Evolutionary conservation across 2,797 vertebrate genomes (phyloP).

Genomic region (Sebastiscus tertius): DNA sequence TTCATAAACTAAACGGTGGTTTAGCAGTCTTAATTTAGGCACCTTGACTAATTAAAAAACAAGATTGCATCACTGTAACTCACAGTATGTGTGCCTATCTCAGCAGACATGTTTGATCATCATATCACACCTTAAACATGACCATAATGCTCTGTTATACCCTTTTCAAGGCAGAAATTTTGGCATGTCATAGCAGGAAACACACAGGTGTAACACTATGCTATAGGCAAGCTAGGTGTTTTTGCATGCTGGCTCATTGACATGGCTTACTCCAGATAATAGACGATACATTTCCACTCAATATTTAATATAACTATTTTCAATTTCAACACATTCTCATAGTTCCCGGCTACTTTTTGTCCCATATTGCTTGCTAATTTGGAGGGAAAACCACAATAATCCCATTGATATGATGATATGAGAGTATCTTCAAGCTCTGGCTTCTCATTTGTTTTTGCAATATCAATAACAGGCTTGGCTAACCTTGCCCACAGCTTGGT

Average conservation of each 20-base stretch:
- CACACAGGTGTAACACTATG: not conserved
- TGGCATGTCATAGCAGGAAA: not conserved
- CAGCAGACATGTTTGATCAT: not conserved
- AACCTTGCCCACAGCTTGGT: not conserved
- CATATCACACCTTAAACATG: not conserved
- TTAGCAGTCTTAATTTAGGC: not conserved
- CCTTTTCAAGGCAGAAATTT: fast-evolving
- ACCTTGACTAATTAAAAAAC: not conserved
- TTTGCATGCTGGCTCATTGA: not conserved
- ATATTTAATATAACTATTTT: not conserved
- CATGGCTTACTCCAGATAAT: not conserved
- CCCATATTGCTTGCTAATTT: not conserved
- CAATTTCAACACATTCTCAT: not conserved
- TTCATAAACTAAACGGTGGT: not conserved
- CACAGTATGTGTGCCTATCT: not conserved
- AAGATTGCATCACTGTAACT: not conserved
- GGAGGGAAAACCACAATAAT: not conserved
- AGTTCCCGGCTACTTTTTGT: too few species aligned
- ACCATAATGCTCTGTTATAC: not conserved
- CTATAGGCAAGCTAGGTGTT: not conserved
- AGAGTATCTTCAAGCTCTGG: not conserved
- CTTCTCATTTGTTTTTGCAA: not conserved
- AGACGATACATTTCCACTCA: not conserved
- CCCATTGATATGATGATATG: not conserved
- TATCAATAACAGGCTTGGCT: not conserved